Percentiles rank a stretch among this genome's conserved stretches.
phyloP scores from a whole-genome alignment of 2,888 invertebrate genomes.

The Anodontia alba region DNA sequence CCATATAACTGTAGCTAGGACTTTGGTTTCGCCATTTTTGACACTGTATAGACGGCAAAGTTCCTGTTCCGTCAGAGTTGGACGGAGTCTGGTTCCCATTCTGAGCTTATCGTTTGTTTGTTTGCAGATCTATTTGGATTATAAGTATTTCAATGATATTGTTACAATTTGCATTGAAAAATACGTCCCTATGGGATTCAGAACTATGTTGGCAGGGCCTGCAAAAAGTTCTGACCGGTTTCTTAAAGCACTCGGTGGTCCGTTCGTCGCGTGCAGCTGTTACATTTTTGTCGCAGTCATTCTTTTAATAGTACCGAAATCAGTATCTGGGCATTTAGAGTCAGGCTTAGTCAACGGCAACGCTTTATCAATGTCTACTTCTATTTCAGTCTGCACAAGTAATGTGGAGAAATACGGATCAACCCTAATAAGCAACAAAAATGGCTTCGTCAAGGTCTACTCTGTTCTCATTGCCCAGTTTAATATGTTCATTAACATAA shows the following conservation, averaged over 20 bases:
- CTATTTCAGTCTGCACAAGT: neutral
- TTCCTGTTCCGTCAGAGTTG: neutral
- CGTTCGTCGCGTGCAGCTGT: neutral
- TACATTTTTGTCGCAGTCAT: neutral
- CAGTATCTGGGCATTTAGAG: neutral
- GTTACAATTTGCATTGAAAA: neutral
- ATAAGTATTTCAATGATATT: neutral
- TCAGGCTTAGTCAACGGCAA: neutral
- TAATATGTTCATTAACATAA: neutral
- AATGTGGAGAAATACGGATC: neutral
- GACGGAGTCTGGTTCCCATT: neutral
- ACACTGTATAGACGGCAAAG: neutral
- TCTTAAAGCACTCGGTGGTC: neutral
- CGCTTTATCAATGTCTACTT: neutral
- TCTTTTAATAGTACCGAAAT: neutral
- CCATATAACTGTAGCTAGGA: neutral
- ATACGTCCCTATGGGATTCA: neutral
- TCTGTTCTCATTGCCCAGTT: neutral
- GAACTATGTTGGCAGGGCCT: neutral
- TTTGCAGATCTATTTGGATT: neutral
- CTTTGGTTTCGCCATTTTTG: neutral
- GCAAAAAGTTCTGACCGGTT: neutral
- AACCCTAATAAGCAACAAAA: neutral
- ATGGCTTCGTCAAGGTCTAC: neutral
- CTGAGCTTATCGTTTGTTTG: neutral